These are phyloP conservation scores for Meiosimyza decipiens DNA, from an alignment of 2,888 invertebrate species.

Conservation along the genomic window DNA sequence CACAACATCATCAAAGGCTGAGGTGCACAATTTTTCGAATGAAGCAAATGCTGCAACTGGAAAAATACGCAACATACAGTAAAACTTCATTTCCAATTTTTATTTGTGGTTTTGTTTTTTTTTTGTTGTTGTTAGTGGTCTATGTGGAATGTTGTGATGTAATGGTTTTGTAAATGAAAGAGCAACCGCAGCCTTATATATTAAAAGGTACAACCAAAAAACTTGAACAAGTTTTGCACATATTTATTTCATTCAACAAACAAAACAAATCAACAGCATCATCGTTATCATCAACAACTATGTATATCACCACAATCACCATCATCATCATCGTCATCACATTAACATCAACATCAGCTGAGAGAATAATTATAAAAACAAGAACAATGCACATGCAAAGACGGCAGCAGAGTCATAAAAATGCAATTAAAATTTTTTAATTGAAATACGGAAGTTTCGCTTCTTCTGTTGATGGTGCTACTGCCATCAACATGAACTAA, in stretches of 20 bases:
- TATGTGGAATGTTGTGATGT: neutral
- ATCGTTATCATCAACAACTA: slow-evolving; percentile 1
- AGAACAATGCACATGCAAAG: too few relatives aligned
- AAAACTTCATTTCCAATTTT: slow-evolving; percentile 19
- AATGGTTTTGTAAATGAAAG: neutral
- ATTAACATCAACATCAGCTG: slow-evolving; percentile 18
- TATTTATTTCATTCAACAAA: neutral
- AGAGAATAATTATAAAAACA: neutral
- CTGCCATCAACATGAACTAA: too few relatives aligned
- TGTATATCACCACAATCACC: neutral
- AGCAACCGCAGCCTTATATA: neutral
- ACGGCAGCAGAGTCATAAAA: slow-evolving; percentile 10
- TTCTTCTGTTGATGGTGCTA: neutral
- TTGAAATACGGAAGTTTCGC: slow-evolving; percentile 30
- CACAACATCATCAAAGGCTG: neutral
- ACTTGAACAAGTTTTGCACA: neutral
- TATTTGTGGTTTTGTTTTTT: neutral
- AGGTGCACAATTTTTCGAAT: neutral
- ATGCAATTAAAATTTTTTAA: slow-evolving; percentile 35
- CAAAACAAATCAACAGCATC: neutral
- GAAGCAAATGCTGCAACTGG: neutral
- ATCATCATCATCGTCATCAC: neutral
- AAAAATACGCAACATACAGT: neutral
- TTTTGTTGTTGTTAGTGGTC: neutral
- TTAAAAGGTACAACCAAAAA: neutral